Evolutionary conservation across 2,797 vertebrate genomes (phyloP), one percentile per base, ranked within the genome.

Genomic region (Cyprinella venusta): DNA sequence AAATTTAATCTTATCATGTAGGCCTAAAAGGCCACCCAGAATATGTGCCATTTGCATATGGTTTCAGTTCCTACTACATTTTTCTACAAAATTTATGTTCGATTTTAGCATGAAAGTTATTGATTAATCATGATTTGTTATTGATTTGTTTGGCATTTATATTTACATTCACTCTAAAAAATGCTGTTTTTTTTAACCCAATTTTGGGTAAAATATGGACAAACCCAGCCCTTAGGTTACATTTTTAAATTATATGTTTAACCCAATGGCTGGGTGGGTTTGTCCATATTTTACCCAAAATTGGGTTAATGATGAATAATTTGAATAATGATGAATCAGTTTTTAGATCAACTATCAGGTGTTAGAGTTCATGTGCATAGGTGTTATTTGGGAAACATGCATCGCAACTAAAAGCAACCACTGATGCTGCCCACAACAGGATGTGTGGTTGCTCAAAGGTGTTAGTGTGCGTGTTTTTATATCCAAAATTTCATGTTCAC

Each of bases 391-490:
- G 36, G 18, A 38, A 19, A 0, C 33, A 56, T 24, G 4, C 33
- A 40, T 24, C 2, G 8, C 30, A 76, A 24, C 16, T 61, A 5
- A 70, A n/a, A 15, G 5, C 38, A 48, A 68, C 63, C 81, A 76
- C 72, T 59, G 71, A 33, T 18, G 4, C 21, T 18, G 26, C 3
- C 18, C 48, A 33, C 45, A 76, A 68, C 81, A 76, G 81, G 81
- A 82, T 76, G 81, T 54, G 42, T 59, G 42, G 19, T 0, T 24
- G 24, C 19, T n/a, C 16, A 24, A 13, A 68, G 63, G 48, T 76
- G 61, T 75, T 40, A 48, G 24, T 0, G 0, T 50, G 59, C 45
- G 26, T 65, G 45, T 30, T 74, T 52, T 30, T 33, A 33, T 2
- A 33, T 8, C 42, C 33, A 38, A 38, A 50, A 21, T 38, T 50